Evolutionary conservation across 2,888 invertebrate species (phyloP).

Genomic region (Ametastegia equiseti): DNA sequence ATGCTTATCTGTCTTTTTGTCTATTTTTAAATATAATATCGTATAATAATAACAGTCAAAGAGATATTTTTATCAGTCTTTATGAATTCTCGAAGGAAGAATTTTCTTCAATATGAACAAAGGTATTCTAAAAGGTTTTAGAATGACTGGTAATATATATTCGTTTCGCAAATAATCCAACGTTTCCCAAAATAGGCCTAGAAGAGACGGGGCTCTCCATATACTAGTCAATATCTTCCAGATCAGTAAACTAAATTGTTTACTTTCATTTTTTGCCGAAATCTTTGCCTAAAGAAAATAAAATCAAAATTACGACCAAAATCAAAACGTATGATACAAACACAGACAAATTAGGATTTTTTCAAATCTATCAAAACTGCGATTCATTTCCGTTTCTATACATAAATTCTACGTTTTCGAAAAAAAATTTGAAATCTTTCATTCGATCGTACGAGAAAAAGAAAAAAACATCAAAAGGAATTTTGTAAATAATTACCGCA

Average conservation of each 20-base stretch:
- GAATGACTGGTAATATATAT: slow-evolving; percentile 60
- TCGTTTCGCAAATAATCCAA: slow-evolving; percentile 61
- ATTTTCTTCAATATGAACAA: slow-evolving; percentile 62
- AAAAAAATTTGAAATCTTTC: background rate
- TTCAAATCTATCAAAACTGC: background rate
- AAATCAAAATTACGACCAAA: slow-evolving; percentile 27
- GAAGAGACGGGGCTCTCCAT: slow-evolving; percentile 65
- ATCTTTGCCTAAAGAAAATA: slow-evolving; percentile 70
- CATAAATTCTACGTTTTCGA: background rate
- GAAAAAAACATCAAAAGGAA: no score
- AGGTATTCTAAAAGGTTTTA: slow-evolving; percentile 65
- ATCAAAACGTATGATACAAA: background rate
- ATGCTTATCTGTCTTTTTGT: no score
- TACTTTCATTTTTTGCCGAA: slow-evolving; percentile 62
- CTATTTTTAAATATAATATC: no score
- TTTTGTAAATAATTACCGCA: background rate
- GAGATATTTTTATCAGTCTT: slow-evolving; percentile 49
- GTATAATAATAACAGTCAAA: background rate
- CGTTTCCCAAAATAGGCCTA: slow-evolving; percentile 60
- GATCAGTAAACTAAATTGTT: slow-evolving; percentile 62
- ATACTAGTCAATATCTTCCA: slow-evolving; percentile 67
- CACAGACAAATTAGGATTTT: background rate
- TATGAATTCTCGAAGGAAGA: slow-evolving; percentile 55
- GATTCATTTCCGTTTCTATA: background rate
- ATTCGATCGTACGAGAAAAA: background rate